Base-by-base conservation (phyloP, 2,113 vertebrate genomes). In the Elachura formosa region DNA sequence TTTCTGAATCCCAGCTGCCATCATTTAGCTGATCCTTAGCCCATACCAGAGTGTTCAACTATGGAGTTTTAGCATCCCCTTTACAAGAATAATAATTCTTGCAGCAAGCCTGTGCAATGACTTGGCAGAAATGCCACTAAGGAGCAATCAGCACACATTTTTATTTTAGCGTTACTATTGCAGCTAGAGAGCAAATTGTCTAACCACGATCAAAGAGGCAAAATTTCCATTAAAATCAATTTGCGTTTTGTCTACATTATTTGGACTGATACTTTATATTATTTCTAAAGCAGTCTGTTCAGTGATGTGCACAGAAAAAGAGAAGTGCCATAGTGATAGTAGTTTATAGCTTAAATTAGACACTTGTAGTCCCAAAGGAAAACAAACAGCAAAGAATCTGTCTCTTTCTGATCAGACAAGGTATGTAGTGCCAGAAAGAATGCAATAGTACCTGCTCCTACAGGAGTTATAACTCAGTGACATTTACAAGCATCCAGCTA, bases 401-500 rank as follows among this genome's bases (percentile, higher is more conserved):
- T 51, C 72, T 86, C 23, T 86, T 55, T 79, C 82, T 80, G 63
- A 82, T 76, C 66, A 73, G 85, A 79, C 63, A 63, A 76, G 45
- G n/a, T 54, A 84, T 45, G 62, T 34, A 25, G 46, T 87, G 90
- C 77, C 62, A 95, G 90, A 75, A 73, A 89, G 73, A 58, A 68
- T 1, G 9, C 2, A 7, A 46, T 11, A 40, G 41, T 45, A 52
- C 63, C 93, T 87, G 68, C 31, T 92, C 67, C 75, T 93, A 75
- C 67, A 88, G 76, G 58, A 96, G 87, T 78, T 83, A 66, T 66
- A 88, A 89, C 49, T 63, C 49, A 69, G 49, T 96, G 96, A 93
- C 56, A 85, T 94, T 93, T 95, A 92, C 80, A 69, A 93, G 59
- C 76, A 96, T 87, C 95, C 81, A 86, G 36, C 45, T 43, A 73